Evolutionary conservation across 2,888 invertebrate genomes (phyloP), one percentile per base, ranked within the genome.

Genomic region (Coecobrya sp.): DNA sequence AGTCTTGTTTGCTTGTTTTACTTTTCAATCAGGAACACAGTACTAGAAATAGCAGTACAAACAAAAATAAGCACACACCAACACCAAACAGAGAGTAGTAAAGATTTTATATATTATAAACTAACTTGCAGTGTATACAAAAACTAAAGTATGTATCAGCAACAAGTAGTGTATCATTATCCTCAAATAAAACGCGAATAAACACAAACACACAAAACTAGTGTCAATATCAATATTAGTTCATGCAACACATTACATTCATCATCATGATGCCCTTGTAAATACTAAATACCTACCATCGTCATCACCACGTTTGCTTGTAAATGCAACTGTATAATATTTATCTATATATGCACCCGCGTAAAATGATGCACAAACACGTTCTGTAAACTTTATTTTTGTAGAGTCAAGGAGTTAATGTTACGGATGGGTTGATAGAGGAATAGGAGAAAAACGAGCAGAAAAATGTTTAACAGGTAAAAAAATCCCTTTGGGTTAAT

Each of bases 101-200:
- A 82, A 82, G 55, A 82, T 36, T 84, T 49, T 89, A 65, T 65
- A 87, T 45, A 87, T 19, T 68, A 59, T 85, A 45, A 25, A 85
- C 42, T 62, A 45, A 65, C 55, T 36, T 73, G 93, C 93, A 36
- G 13, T 49, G 76, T 49, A 22, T 45, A 22, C 45, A 76, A 27
- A 76, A 76, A 76, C 49, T 76, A 82, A 82, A 82, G 59, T 94
- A 93, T 92, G 93, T 93, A 93, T 93, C 94, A 94, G 93, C 94
- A 94, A 94, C 94, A 93, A 94, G 94, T 94, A 89, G 93, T 68
- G 91, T 91, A 85, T 92, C 84, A 89, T 87, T 91, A 88, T 87
- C 88, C 89, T 91, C 91, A 92, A 93, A 92, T 92, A 91, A 86
- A 87, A 91, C 87, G 68, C 82, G 87, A 87, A 87, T 91, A 91